Evolutionary conservation across 2,797 vertebrate genomes (phyloP), one percentile per base, ranked within the genome.

Genomic region (Cyprinella venusta): DNA sequence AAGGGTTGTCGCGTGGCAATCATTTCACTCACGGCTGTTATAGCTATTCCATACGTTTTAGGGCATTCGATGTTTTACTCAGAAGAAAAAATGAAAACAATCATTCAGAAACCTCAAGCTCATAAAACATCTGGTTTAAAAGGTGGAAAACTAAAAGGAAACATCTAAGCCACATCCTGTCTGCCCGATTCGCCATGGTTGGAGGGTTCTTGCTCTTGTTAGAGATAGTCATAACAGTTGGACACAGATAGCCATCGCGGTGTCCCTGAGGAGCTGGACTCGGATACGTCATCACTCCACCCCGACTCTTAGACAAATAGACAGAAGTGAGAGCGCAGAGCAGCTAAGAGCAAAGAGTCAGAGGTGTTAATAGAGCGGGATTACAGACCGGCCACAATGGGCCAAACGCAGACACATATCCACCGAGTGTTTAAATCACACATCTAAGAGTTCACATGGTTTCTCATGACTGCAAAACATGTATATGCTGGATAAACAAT

Each of bases 201-300:
- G 74, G 56, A 89, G 85, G 88, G 90, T 85, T 86, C 90, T 87
- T 89, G 89, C 92, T 91, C 93, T 93, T 94, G 94, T 94, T 92
- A 91, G 88, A 89, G 90, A 91, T 91, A 94, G 94, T 92, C 93
- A 95, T 93, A 95, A 95, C 93, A 95, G 90, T 90, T 89, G 87
- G 91, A 78, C 91, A 92, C 92, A 92, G 93, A 95, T 94, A 94
- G 92, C 90, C 91, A 94, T 93, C 93, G 89, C 71, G 90, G 90
- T 92, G 90, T 94, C 93, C 92, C 94, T 69, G 6, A 91, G 92
- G 94, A 94, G 84, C 86, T 86, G 56, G 82, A 50, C 79, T 72
- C 59, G 80, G 18, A 70, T 80, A 82, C 77, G 65, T 84, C 87
- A 85, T 70, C 72, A 36, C 84, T 40, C 85, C 86, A 81, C 88